A percentile compares a stretch with the other conserved stretches of the same genome.
These are phyloP conservation scores for Cerastoderma edule DNA, from an alignment of 2,888 invertebrate genomes.

Conservation along the genomic window DNA sequence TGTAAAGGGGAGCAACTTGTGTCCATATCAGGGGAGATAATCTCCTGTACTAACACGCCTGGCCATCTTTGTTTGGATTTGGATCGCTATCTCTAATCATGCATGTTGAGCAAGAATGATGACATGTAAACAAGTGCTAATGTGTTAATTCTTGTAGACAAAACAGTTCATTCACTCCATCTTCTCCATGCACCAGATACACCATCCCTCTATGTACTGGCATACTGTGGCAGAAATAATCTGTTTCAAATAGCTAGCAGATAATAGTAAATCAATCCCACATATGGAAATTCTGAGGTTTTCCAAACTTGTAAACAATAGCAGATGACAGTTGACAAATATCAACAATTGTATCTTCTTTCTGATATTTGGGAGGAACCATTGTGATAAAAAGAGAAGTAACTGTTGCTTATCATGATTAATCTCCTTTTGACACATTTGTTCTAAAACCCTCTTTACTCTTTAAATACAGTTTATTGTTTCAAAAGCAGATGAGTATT, in stretches of 20 bases:
- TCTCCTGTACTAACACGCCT: constrained; percentile 11
- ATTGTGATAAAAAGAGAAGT: constrained; percentile 2
- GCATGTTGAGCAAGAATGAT: constrained; percentile 2
- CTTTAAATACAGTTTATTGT: too few relatives aligned
- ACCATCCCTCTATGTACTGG: too few relatives aligned
- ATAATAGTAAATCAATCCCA: too few relatives aligned
- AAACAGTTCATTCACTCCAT: too few relatives aligned
- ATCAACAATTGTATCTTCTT: background rate
- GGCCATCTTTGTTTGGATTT: background rate
- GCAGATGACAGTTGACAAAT: too few relatives aligned
- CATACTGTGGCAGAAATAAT: too few relatives aligned
- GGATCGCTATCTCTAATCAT: constrained; percentile 3
- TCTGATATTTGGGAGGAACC: background rate
- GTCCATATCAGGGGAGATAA: constrained; percentile 26
- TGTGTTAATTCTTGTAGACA: constrained; percentile 10
- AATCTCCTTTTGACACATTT: constrained; percentile 1
- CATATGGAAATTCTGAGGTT: too few relatives aligned
- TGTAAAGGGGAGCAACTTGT: constrained; percentile 19
- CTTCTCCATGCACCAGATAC: too few relatives aligned
- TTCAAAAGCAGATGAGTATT: too few relatives aligned
- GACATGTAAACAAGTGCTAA: constrained; percentile 26
- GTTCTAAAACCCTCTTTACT: too few relatives aligned
- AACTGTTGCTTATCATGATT: background rate
- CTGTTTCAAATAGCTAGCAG: too few relatives aligned
- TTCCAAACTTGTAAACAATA: too few relatives aligned